phyloP scores from a whole-genome alignment of 2,113 vertebrate species.

The Sturnus vulgaris region DNA sequence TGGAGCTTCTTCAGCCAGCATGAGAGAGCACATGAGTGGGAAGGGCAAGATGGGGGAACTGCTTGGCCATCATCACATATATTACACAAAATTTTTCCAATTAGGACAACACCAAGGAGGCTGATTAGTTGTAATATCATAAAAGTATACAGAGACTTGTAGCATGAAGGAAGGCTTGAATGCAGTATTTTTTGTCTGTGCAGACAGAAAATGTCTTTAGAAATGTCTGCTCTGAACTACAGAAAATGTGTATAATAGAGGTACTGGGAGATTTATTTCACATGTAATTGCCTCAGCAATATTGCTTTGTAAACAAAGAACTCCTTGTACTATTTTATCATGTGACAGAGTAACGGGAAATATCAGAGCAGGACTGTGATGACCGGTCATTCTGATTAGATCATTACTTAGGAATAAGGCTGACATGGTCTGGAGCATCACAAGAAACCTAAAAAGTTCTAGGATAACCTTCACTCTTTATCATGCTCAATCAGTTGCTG shows the following conservation, averaged over 20 bases:
- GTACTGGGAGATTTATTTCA: not conserved
- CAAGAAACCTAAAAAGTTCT: not conserved
- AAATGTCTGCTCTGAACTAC: not conserved
- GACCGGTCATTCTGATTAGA: not conserved
- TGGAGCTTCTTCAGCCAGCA: not conserved
- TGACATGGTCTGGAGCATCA: not conserved
- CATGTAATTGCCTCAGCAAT: not conserved
- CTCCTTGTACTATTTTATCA: not conserved
- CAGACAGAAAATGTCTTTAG: not conserved
- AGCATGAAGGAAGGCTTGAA: not conserved
- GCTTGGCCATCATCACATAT: accelerated
- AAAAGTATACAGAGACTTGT: not conserved
- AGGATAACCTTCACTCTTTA: not conserved
- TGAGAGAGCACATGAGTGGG: not conserved
- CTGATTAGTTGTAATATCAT: not conserved
- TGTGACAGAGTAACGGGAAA: not conserved
- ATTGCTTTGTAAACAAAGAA: slow-evolving; percentile 8
- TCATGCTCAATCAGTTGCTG: not conserved
- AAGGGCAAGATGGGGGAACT: not conserved
- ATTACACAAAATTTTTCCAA: not conserved
- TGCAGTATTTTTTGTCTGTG: not conserved
- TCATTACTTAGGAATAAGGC: not conserved
- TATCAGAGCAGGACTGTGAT: not conserved
- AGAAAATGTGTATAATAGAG: not conserved
- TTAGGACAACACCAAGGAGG: not conserved